Evolutionary conservation across 2,888 invertebrate species (phyloP), one percentile per base, ranked within the genome.

Genomic region (Lithophane semibrunnea): DNA sequence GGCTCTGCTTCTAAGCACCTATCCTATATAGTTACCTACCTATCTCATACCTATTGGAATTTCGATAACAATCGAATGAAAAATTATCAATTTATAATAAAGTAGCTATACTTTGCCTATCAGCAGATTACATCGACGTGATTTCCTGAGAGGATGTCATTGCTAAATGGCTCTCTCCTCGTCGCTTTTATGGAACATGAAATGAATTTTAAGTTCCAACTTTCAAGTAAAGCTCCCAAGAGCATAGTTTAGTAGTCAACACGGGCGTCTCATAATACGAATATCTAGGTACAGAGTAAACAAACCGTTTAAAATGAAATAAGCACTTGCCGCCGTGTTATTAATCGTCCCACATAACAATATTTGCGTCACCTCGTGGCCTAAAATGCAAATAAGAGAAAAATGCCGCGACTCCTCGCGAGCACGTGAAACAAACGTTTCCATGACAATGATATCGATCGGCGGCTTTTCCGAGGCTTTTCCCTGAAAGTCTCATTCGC

Each of bases 361-460:
- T 92, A 91, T 93, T 91, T 89, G 89, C 92, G 91, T 92, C 92
- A 90, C 92, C 91, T 89, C 89, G 90, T 96, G 95, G 93, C 96
- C 96, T 95, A 93, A 93, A 94, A 96, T 96, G 95, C 94, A 95
- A 96, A 96, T 95, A 92, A 79, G 88, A 93, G 92, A 93, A 94
- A 94, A 94, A 94, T 90, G 89, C 91, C 91, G 88, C 90, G 91
- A 92, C 91, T 94, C 92, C 92, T 93, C 89, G 85, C 89, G 88
- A 91, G 89, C 94, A 95, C 94, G 93, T 95, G 93, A 96, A 96
- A 95, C 96, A 95, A 93, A 93, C 95, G 95, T 96, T 93, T 83
- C 95, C 93, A 96, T 96, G 94, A 90, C 93, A 92, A 96, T 94
- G 68, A 88, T 96, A 96, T 96, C 96, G 96, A 96, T 92, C 96